Percentiles rank a stretch among this genome's conserved stretches.
Conservation (phyloP, 2,888 invertebrate species). For the Meganola albula region DNA sequence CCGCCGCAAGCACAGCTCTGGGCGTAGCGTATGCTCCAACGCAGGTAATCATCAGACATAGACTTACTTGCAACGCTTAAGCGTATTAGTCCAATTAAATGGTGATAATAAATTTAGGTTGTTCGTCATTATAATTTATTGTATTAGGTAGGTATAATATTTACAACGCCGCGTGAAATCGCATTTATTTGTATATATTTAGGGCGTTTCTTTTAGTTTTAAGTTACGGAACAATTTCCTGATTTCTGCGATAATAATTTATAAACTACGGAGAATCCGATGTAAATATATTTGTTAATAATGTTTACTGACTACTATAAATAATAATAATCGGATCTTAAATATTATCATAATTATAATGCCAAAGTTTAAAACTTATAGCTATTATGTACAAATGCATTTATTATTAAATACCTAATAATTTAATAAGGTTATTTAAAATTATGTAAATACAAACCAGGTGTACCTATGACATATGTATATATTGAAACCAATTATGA, state of each 20-base stretch:
- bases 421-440: conserved; percentile 44
- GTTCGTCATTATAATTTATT: conserved; percentile 63
- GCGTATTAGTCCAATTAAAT: conserved; percentile 74
- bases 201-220: conserved; percentile 45
- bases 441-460: conserved; percentile 70
- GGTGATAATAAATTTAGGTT: conserved; percentile 71
- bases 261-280: conserved; percentile 41
- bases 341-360: conserved; percentile 55
- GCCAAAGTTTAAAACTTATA: conserved; percentile 73
- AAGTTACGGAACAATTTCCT: conserved; percentile 61
- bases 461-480: conserved; percentile 66
- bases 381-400: conserved; percentile 66
- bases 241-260: conserved; percentile 72
- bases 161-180: conserved; percentile 32
- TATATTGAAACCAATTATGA: conserved; percentile 51
- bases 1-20: conserved; percentile 84
- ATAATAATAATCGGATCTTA: conserved; percentile 28
- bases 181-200: conserved; percentile 64
- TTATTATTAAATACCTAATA: conserved; percentile 53
- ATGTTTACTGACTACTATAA: too few relatives aligned
- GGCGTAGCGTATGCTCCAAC: conserved; percentile 87
- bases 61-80: conserved; percentile 70
- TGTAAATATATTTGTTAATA: conserved; percentile 52
- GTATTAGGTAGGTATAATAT: conserved; percentile 42
- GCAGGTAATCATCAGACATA: conserved; percentile 77